Percentiles rank a stretch among this genome's conserved stretches.
phyloP scores from a whole-genome alignment of 1,140 invertebrate species.

The Reticulitermes speratus region DNA sequence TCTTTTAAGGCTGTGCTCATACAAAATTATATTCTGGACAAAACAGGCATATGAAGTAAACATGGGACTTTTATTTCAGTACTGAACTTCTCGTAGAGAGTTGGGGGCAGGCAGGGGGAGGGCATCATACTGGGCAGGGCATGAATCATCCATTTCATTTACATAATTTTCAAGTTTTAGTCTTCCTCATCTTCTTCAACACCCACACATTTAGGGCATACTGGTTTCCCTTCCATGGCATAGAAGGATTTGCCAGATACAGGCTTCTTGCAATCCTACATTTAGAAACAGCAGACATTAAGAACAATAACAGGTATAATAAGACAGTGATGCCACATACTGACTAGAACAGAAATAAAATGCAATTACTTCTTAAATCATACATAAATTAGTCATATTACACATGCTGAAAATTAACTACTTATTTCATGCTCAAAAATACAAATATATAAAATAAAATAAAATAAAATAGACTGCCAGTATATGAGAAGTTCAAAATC shows the following conservation, averaged over 20 bases:
- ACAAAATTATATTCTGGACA: neutral
- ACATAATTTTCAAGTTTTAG: slow-evolving; percentile 32
- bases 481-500: no score
- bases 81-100: neutral
- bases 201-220: slow-evolving; percentile 86
- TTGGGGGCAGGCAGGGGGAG: neutral
- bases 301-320: slow-evolving; percentile 33
- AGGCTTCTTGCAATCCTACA: slow-evolving; percentile 87
- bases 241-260: slow-evolving; percentile 94
- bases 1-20: neutral
- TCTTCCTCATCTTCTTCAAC: slow-evolving; percentile 76
- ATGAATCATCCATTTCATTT: slow-evolving; percentile 29
- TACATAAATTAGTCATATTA: neutral
- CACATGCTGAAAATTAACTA: neutral
- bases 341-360: slow-evolving; percentile 20
- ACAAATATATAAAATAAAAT: neutral
- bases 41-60: neutral
- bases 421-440: neutral
- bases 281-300: slow-evolving; percentile 37
- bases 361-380: neutral
- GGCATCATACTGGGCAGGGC: neutral
- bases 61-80: neutral
- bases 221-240: slow-evolving; percentile 88
- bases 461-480: no score
- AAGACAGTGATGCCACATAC: neutral